Base-by-base conservation (phyloP, 2,797 vertebrate species). In the Gymnopithys bicolor region DNA sequence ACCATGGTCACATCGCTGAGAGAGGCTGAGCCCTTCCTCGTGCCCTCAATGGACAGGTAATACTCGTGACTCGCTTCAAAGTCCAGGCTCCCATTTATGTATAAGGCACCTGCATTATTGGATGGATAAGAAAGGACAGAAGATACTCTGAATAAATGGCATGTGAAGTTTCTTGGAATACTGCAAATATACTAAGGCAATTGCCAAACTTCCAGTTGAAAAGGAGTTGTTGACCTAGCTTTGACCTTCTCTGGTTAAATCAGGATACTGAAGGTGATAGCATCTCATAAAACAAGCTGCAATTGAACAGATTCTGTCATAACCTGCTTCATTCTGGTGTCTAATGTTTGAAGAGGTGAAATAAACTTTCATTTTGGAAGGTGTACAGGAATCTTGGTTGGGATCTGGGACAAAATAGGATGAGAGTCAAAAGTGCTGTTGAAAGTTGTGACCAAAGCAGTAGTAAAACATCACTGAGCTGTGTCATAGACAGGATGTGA, bases 21-120 rank as follows among this genome's bases (percentile, higher is more conserved):
- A 35, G 98, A 97, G 33, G 98, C 96, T 15, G 98, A 98, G 94
- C 98, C 98, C 52, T 98, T 98, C 12, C 99, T 98, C 1, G 97
- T 98, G 28, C 99, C 99, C 89, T 99, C 99, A 2, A 99, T 96
- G 19, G 99, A 99, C 94, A 99, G 97, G 95, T 98, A 99, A 96
- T 99, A 98, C 92, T 98, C 98, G 0, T 97, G 98, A 60, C 97
- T 97, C 0, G 97, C 97, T 97, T 99, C 99, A 7, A 98, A 99
- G 96, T 99, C 99, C 97, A 99, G 97, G 17, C 97, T 98, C 2
- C 97, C 97, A 1, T 97, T 97, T 85, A 99, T 97, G 35, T 98
- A 99, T 8, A 98, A 93, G 76, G 96, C 96, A 74, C 98, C 98
- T 98, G 79, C 3, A 41, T 75, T 43, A 66, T 37, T 23, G 87